These are phyloP conservation scores for Erebia palarica DNA, from an alignment of 2,888 invertebrate genomes.

Conservation along the genomic window DNA sequence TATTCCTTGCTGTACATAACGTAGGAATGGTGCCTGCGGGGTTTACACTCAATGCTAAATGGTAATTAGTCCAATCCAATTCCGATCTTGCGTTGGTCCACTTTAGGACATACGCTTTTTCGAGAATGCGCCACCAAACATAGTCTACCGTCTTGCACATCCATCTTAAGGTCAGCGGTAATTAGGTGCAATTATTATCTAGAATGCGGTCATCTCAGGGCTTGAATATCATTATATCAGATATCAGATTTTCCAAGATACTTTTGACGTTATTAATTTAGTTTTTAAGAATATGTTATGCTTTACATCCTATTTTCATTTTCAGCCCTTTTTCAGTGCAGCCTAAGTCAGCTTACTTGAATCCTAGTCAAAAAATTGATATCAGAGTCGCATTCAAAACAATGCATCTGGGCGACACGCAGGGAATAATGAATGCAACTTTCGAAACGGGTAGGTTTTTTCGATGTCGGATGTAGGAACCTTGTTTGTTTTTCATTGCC, in stretches of 20 bases:
- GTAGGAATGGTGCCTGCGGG: constrained; percentile 60
- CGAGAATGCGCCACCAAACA: too few species aligned
- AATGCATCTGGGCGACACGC: constrained; percentile 65
- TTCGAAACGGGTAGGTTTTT: constrained; percentile 64
- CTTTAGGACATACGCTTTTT: too few species aligned
- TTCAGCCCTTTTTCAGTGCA: constrained; percentile 77
- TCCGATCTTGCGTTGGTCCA: too few species aligned
- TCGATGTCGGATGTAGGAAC: neutral
- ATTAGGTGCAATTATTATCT: too few species aligned
- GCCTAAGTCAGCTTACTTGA: constrained; percentile 77
- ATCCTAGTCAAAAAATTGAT: constrained; percentile 71
- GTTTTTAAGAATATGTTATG: neutral
- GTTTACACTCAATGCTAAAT: constrained; percentile 60
- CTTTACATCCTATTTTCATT: constrained; percentile 31
- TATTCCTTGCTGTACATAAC: constrained; percentile 56
- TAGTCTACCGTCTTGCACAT: too few species aligned
- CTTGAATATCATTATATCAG: neutral
- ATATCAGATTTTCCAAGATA: neutral
- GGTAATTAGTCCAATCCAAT: constrained; percentile 48
- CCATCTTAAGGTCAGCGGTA: too few species aligned
- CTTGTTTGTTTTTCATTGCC: neutral
- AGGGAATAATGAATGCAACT: constrained; percentile 55
- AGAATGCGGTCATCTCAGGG: neutral
- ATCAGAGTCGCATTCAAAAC: constrained; percentile 79
- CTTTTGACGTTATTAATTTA: too few species aligned